These are phyloP conservation scores for Yponomeuta malinellus DNA, from an alignment of 2,888 invertebrate species.

Conservation along the genomic window DNA sequence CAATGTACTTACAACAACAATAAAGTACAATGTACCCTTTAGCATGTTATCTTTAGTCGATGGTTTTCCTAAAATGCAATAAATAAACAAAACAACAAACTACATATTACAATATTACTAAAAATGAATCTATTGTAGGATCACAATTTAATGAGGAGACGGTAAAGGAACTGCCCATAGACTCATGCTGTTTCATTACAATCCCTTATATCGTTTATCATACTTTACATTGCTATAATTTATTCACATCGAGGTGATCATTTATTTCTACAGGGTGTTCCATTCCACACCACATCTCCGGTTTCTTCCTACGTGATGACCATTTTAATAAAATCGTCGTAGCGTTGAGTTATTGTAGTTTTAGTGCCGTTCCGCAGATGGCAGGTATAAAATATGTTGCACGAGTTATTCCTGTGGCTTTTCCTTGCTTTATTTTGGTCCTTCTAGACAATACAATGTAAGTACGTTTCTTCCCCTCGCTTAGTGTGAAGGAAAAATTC, in stretches of 20 bases:
- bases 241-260: constrained; percentile 61
- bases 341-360: constrained; percentile 52
- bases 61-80: too few relatives aligned
- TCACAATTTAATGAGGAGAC: neutral
- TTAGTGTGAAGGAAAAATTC: too few relatives aligned
- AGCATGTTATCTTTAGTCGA: too few relatives aligned
- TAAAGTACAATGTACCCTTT: too few relatives aligned
- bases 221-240: constrained; percentile 72
- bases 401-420: neutral
- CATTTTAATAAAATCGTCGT: constrained; percentile 55
- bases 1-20: too few relatives aligned
- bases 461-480: neutral
- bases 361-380: constrained; percentile 36
- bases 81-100: too few relatives aligned
- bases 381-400: neutral
- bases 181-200: constrained; percentile 66
- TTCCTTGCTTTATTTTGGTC: neutral
- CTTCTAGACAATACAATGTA: neutral
- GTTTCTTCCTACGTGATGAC: constrained; percentile 66
- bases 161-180: constrained; percentile 33
- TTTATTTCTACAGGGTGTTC: constrained; percentile 54
- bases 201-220: constrained; percentile 70
- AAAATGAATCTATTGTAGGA: neutral
- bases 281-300: constrained; percentile 32
- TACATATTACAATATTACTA: too few relatives aligned